Conservation (phyloP, 2,888 invertebrate genomes). For the Synergus gifuensis region DNA sequence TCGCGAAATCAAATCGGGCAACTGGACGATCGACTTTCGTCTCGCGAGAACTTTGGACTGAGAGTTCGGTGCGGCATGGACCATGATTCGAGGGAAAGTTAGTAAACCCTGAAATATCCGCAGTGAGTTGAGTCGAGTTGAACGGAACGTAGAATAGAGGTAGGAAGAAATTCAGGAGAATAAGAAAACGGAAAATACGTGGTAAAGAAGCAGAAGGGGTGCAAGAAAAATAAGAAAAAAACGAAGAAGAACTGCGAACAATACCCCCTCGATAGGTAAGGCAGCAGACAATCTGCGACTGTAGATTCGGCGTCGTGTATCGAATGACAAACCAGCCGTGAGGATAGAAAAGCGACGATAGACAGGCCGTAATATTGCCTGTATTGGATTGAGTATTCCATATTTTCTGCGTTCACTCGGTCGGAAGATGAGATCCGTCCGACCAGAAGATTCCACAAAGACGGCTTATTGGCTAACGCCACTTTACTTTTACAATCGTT, state of each 20-base stretch:
- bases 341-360: conserved; percentile 48
- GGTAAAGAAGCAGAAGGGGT: background rate
- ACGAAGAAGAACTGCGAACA: conserved; percentile 50
- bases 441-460: conserved; percentile 74
- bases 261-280: conserved; percentile 49
- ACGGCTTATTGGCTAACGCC: conserved; percentile 72
- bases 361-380: conserved; percentile 62
- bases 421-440: conserved; percentile 70
- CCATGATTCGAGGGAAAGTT: conserved; percentile 20
- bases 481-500: conserved; percentile 61
- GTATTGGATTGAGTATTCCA: conserved; percentile 72
- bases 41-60: background rate
- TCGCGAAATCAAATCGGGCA: conserved; percentile 5
- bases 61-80: conserved; percentile 4
- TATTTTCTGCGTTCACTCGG: conserved; percentile 71
- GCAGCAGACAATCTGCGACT: conserved; percentile 28
- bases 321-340: conserved; percentile 52
- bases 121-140: background rate
- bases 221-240: background rate
- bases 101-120: conserved; percentile 21
- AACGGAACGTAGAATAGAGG: background rate
- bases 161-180: background rate
- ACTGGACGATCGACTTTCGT: conserved; percentile 26
- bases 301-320: conserved; percentile 51
- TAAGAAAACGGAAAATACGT: background rate